Conservation (phyloP, 2,797 vertebrate species). For the Pantherophis vulpinus region DNA sequence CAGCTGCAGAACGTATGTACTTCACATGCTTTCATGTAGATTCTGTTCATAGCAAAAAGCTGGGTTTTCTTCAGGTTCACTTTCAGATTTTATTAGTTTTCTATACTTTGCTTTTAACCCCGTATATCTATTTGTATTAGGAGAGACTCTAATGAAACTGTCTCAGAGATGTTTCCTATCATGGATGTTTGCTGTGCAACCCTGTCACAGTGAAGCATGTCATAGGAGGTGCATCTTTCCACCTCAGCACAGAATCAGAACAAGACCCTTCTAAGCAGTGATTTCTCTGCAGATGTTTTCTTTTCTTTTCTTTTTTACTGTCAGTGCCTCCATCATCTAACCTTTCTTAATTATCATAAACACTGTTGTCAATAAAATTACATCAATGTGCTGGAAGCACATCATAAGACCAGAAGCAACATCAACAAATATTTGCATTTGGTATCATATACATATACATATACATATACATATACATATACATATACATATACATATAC, state of each 20-base stretch:
- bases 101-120: neutral
- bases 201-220: neutral
- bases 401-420: constrained; percentile 13
- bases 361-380: neutral
- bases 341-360: neutral
- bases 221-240: neutral
- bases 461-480: too few species aligned
- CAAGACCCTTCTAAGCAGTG: neutral
- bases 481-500: too few species aligned
- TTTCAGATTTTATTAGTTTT: neutral
- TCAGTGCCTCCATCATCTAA: neutral
- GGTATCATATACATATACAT: neutral
- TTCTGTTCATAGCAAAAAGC: neutral
- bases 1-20: neutral
- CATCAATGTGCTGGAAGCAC: neutral
- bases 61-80: neutral
- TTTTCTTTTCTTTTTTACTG: neutral
- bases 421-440: constrained; percentile 5
- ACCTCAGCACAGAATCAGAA: neutral
- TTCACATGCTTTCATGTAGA: neutral
- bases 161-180: neutral
- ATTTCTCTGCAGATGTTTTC: neutral
- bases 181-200: neutral
- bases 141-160: neutral
- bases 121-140: neutral